Evolutionary conservation across 2,888 invertebrate species (phyloP).

Genomic region (Agonopterix arenella): DNA sequence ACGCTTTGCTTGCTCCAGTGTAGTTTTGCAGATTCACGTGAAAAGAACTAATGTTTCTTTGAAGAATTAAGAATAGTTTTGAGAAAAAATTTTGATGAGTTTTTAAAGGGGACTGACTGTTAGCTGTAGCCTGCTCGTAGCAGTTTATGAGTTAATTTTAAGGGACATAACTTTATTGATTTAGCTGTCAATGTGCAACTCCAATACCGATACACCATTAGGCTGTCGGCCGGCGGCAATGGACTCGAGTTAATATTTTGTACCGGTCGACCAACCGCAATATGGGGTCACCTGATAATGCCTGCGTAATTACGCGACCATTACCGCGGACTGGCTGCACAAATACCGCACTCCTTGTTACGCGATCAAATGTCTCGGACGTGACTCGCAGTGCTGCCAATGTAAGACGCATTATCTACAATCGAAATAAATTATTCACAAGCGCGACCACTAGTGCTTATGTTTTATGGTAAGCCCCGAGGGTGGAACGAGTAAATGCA

Average conservation of each 20-base stretch:
- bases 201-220: neutral
- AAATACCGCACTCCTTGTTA: conserved; percentile 63
- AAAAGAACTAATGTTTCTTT: too few relatives aligned
- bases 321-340: conserved; percentile 39
- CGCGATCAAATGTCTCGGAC: conserved; percentile 69
- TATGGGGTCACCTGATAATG: conserved; percentile 73
- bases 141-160: too few relatives aligned
- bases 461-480: conserved; percentile 6
- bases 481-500: conserved; percentile 7
- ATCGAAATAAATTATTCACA: conserved; percentile 29
- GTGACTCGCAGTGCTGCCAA: conserved; percentile 59
- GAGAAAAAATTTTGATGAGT: too few relatives aligned
- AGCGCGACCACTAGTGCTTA: conserved; percentile 47
- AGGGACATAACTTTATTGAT: too few relatives aligned
- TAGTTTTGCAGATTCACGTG: too few relatives aligned
- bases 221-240: conserved; percentile 28
- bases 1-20: too few relatives aligned
- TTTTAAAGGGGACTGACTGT: too few relatives aligned
- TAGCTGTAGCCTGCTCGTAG: too few relatives aligned
- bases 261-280: conserved; percentile 47
- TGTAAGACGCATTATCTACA: conserved; percentile 60
- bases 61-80: too few relatives aligned
- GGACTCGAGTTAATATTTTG: conserved; percentile 20
- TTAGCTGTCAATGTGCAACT: conserved; percentile 20
- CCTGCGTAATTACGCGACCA: conserved; percentile 62